Evolutionary conservation across 2,113 vertebrate species (phyloP), one percentile per base, ranked within the genome.

Genomic region (Thamnaconus septentrionalis): DNA sequence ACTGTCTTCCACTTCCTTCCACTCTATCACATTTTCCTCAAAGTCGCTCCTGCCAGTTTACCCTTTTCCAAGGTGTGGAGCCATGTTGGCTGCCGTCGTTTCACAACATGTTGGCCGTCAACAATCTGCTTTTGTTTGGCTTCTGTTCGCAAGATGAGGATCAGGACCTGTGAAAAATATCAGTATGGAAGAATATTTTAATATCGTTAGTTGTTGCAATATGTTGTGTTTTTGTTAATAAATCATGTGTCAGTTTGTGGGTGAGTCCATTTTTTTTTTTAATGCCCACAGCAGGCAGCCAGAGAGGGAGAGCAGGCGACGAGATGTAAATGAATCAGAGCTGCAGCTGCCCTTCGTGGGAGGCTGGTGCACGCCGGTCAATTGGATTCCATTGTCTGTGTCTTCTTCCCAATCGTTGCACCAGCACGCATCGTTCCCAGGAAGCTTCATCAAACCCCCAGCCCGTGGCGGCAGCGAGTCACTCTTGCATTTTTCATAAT

Each of bases 311-410:
- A 49, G 0, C 9, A 31, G 58, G 52, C 42, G 71, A 44, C 55
- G 47, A 43, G 50, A n/a, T 39, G 55, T 40, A 31, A 40, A 18
- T 56, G 61, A 68, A 67, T 48, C 41, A 53, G 52, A 70, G 46
- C 55, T 54, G 66, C 64, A 85, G 75, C 68, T 66, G 61, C 53
- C 42, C 54, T 59, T 73, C 8, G 66, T 83, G 73, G 80, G 82
- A 80, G 74, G 70, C 40, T 76, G 46, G 52, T 50, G 5, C 67
- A 66, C 72, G 69, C 44, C 43, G 59, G 55, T 79, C 64, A 77
- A 81, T 81, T 80, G 60, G 73, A 76, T 83, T 73, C 43, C 18
- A 31, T 73, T 70, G 56, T 67, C 67, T 69, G 44, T 42, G 55
- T 66, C 50, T 67, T 39, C 55, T 66, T 69, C 53, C 44, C 69